Evolutionary conservation across 2,113 vertebrate species (phyloP), one percentile per base, ranked within the genome.

Genomic region (Mormyrus lacerda): DNA sequence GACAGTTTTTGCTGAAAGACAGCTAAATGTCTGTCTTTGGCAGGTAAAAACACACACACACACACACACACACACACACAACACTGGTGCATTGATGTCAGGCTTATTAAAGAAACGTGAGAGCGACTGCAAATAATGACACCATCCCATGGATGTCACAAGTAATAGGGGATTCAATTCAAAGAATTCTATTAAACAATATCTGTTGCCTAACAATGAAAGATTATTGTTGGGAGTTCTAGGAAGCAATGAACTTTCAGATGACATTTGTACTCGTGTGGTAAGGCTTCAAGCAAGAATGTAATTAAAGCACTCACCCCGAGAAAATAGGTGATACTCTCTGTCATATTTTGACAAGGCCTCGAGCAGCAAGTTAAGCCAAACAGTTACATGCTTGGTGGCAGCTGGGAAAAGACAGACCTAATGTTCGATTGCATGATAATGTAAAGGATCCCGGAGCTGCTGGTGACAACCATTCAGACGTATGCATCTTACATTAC

Each of bases 281-380:
- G 85, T 92, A 92, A 91, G 91, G 93, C 94, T 94, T 94, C 94
- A 92, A 95, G 93, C 94, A 92, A 91, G 91, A 91, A 94, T 94
- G 95, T 96, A 97, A 97, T 97, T 97, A 97, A 96, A 96, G 94
- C 92, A 92, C 92, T 94, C 93, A 93, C 94, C 39, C 39, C 19
- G 44, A 93, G 93, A 94, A 94, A 94, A 93, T 94, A 95, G 95
- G 93, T 95, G 94, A 91, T 93, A 94, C 95, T 95, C 91, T 93
- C 95, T 97, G 96, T 97, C 96, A 97, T 91, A 91, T 92, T 91
- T 93, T 96, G 95, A 95, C 94, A 96, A 95, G 95, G 94, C 95
- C 96, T 94, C 94, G 87, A 96, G 95, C 95, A 92, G 87, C 91
- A 91, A 94, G 92, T 94, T 93, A 93, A 95, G 94, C 93, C 93